Percentiles rank a stretch among this genome's conserved stretches.
Conservation (phyloP, 2,888 invertebrate species). For the Lithophane leautieri region DNA sequence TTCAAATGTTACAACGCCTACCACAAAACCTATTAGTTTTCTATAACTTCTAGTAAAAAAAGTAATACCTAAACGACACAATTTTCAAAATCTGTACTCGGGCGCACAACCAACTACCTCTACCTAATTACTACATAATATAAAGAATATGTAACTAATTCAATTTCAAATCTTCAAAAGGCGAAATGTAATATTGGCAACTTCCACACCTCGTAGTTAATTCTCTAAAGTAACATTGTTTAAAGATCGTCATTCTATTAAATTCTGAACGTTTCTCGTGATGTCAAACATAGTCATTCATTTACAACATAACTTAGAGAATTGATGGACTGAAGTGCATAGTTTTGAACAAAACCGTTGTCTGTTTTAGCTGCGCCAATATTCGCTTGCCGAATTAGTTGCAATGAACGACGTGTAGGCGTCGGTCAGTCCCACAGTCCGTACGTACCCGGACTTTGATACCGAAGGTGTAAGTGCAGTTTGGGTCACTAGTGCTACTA, state of each 20-base stretch:
- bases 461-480: conserved; percentile 84
- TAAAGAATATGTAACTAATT: conserved; percentile 5
- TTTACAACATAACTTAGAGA: conserved; percentile 42
- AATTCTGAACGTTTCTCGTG: conserved; percentile 1
- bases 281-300: conserved; percentile 19
- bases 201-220: conserved; percentile 31
- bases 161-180: conserved; percentile 24
- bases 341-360: conserved; percentile 75
- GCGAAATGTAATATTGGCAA: conserved; percentile 6
- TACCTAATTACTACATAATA: background rate
- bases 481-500: conserved; percentile 76
- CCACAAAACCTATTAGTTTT: conserved; percentile 31
- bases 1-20: conserved; percentile 55
- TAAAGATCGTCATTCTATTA: conserved; percentile 5
- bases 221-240: conserved; percentile 48
- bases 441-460: conserved; percentile 79
- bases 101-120: conserved; percentile 21
- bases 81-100: conserved; percentile 11
- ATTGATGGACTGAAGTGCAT: conserved; percentile 38
- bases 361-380: conserved; percentile 89
- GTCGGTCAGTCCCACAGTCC: conserved; percentile 68
- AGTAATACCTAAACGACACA: conserved; percentile 18
- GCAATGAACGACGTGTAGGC: conserved; percentile 85
- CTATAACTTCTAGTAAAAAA: conserved; percentile 29
- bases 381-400: conserved; percentile 88